Evolutionary conservation across 64 coral and sea anemone species (phyloP).

Genomic region (Montipora foliosa): DNA sequence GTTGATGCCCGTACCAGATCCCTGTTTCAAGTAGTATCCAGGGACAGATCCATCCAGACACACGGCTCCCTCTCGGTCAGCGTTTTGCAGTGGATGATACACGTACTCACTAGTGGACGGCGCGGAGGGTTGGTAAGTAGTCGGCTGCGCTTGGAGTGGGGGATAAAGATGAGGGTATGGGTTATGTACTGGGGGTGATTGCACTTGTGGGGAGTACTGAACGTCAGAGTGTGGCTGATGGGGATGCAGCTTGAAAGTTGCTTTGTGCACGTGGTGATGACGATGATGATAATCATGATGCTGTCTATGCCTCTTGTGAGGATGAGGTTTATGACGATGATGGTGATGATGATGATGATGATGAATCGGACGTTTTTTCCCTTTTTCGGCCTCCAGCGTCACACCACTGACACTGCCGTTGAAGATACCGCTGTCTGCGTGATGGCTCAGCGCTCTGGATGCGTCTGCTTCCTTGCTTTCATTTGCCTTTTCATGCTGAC

Average conservation of each 20-base stretch:
- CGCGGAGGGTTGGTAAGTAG: conserved; percentile 1
- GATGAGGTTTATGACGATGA: neutral
- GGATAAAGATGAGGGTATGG: neutral
- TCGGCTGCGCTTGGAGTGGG: neutral
- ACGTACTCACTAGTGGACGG: neutral
- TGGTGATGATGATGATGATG: neutral
- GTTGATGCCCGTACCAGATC: conserved; percentile 40
- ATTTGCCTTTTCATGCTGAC: neutral
- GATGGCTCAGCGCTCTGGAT: conserved; percentile 23
- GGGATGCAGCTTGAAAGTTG: neutral
- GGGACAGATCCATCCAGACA: conserved; percentile 87
- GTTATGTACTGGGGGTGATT: conserved; percentile 6
- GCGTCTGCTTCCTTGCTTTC: neutral
- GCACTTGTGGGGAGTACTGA: neutral
- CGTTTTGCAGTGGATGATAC: conserved; percentile 32
- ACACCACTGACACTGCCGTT: conserved; percentile 36
- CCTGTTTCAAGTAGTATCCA: conserved; percentile 74
- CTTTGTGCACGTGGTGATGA: neutral
- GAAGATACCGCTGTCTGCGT: conserved; percentile 19
- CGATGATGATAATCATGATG: neutral
- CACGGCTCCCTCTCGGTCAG: conserved; percentile 72
- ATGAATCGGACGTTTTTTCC: neutral
- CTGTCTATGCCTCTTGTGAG: neutral
- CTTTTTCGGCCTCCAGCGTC: conserved; percentile 1
- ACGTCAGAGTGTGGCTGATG: neutral